A percentile compares a stretch with the other conserved stretches of the same genome.
Conservation (phyloP, 2,888 invertebrate species). For the Lissonota sp. region DNA sequence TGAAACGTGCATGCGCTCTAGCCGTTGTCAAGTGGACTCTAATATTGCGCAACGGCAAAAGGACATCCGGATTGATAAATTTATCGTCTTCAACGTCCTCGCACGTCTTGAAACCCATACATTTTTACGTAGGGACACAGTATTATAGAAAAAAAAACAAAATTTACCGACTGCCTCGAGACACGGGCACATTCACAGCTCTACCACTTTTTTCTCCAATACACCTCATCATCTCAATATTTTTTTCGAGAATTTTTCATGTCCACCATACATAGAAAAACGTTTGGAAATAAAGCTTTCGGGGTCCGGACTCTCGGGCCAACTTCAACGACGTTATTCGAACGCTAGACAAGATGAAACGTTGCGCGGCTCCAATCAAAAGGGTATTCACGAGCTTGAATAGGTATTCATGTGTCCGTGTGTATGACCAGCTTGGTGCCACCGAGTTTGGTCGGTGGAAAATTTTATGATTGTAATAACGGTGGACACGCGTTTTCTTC, state of each 20-base stretch:
- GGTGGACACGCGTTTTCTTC: conserved; percentile 3
- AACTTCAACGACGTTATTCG: conserved; percentile 58
- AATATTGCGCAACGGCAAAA: conserved; percentile 17
- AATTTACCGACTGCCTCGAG: neutral
- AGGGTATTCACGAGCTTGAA: conserved; percentile 58
- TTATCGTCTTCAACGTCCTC: conserved; percentile 27
- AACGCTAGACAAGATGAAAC: conserved; percentile 25
- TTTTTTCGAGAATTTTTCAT: no score
- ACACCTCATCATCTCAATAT: no score
- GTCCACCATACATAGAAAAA: conserved; percentile 18
- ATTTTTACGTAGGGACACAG: conserved; percentile 5
- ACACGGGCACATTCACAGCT: no score
- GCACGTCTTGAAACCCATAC: neutral
- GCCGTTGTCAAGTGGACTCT: neutral
- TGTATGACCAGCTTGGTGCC: conserved; percentile 9
- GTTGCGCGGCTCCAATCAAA: conserved; percentile 62
- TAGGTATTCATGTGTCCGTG: neutral
- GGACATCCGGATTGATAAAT: conserved; percentile 32
- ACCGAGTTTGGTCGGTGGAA: conserved; percentile 39
- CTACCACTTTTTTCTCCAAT: no score
- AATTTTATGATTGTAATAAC: conserved; percentile 44
- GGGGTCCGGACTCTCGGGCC: conserved; percentile 16
- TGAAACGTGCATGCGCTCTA: neutral
- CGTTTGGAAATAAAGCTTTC: conserved; percentile 55
- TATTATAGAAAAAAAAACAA: neutral